Base-by-base conservation (phyloP, 1,140 invertebrate species). In the Tetragonula clypearis region DNA sequence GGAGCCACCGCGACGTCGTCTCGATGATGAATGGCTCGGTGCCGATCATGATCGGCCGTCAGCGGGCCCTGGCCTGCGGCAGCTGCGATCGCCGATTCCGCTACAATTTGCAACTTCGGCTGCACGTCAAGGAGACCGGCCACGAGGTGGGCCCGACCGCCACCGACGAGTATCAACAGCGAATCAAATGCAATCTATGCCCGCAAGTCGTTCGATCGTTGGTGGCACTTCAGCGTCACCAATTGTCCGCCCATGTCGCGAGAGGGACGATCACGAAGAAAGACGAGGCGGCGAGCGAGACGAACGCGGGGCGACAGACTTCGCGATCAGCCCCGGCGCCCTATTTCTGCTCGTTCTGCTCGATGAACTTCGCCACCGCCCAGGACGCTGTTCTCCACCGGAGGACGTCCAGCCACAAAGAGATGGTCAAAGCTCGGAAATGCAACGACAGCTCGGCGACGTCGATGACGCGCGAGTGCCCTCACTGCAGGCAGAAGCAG, bases 1-100 rank as follows among this genome's bases (percentile, higher is more conserved):
- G 95, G 53, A 96, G 96, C 69, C 97, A 98, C 93, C 95, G 96
- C 76, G 96, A 97, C 89, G 96, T 97, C 0, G 95, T 97, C 5
- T 95, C 96, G 2, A 96, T 96, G 58, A 96, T 98, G 87, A 97
- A 97, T 92, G 96, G 97, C 87, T 98, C 97, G 0, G 97, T 98
- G 83, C 97, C 97, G 1, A 97, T 98, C 80, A 96, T 97, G 73
- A 97, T 98, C 82, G 96, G 96, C 85, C 97, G 97, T 89, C 96
- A 96, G 75, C 95, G 94, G 56, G 93, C 95, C 17, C 95, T 97
- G 0, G 92, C 93, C 35, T 98, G 97, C 91, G 93, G 94, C 21
- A 95, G 95, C 26, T 98, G 97, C 90, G 88, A 93, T 15, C 93
- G 95, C 74, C 95, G 95, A 58, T 98, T 98, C 92, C 94, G 96